phyloP scores from a whole-genome alignment of 2,113 vertebrate species.

The Genyomyrus donnyi region DNA sequence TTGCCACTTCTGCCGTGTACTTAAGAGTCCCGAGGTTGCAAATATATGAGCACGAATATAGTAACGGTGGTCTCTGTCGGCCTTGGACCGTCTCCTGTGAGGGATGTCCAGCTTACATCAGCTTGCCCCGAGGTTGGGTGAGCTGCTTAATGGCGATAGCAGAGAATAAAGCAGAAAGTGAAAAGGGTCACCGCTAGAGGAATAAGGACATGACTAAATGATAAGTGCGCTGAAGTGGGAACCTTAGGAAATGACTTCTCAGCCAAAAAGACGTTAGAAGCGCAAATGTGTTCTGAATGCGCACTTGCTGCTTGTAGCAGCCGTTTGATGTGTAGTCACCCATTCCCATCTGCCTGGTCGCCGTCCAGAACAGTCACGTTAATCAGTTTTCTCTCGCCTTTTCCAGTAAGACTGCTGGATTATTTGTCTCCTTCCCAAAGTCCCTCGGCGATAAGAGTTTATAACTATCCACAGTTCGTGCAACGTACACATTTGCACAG shows the following conservation, averaged over 20 bases:
- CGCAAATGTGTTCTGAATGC: not conserved
- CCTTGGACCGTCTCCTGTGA: not conserved
- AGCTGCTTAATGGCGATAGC: slow-evolving; percentile 5
- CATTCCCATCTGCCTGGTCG: not conserved
- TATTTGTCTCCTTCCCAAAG: not conserved
- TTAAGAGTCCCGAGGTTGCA: not conserved
- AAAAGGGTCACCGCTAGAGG: not conserved
- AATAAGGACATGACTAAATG: not conserved
- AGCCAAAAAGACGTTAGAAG: not conserved
- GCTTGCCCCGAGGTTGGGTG: not conserved
- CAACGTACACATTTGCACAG: not conserved
- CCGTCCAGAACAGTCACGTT: not conserved
- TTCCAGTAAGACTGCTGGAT: not conserved
- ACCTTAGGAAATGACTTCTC: not conserved
- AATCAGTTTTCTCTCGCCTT: not conserved
- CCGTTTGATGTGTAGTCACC: not conserved
- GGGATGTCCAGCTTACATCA: not conserved
- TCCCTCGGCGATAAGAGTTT: not conserved
- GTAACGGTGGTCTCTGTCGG: not conserved
- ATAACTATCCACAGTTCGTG: not conserved
- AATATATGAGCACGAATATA: slow-evolving; percentile 4
- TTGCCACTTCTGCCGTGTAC: not conserved
- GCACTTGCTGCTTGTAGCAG: not conserved
- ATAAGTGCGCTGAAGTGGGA: not conserved
- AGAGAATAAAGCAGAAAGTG: not conserved